Percentiles rank a stretch among this genome's conserved stretches.
Conservation (phyloP, 2,888 invertebrate species). For the Orchesella flavescens region DNA sequence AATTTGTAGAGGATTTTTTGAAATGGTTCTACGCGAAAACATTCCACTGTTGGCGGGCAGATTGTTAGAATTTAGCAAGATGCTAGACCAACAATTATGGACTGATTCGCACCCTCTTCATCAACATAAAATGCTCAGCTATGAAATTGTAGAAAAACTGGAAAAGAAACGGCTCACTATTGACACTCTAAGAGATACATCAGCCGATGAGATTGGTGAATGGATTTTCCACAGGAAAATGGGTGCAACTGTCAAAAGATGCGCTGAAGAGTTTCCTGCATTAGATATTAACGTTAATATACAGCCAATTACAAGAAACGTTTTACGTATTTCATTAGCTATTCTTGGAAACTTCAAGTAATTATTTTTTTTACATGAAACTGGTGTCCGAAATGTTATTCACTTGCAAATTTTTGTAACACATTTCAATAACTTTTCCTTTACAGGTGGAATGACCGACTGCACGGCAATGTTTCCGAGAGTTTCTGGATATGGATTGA, state of each 20-base stretch:
- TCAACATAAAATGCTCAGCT: conserved; percentile 86
- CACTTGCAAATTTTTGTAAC: too few relatives aligned
- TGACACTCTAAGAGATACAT: conserved; percentile 88
- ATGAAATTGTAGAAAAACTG: conserved; percentile 86
- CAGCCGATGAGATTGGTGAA: conserved; percentile 87
- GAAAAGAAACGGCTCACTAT: conserved; percentile 84
- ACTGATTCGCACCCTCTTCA: conserved; percentile 87
- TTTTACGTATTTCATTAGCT: conserved; percentile 86
- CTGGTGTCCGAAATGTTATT: too few relatives aligned
- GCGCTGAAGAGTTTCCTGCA: conserved; percentile 88
- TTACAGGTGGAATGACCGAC: conserved; percentile 92
- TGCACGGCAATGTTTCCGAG: conserved; percentile 91
- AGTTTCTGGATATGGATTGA: conserved; percentile 99
- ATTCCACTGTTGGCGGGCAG: conserved; percentile 91
- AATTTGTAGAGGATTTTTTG: conserved; percentile 93
- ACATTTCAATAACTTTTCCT: too few relatives aligned
- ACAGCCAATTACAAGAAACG: conserved; percentile 96
- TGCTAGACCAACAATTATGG: conserved; percentile 95
- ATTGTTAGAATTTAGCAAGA: conserved; percentile 90
- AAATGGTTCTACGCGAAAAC: conserved; percentile 90
- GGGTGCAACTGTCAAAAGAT: conserved; percentile 85
- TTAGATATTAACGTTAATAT: conserved; percentile 87
- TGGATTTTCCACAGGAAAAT: conserved; percentile 79
- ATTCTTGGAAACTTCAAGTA: conserved; percentile 81
- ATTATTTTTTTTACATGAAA: too few relatives aligned